phyloP scores from a whole-genome alignment of 2,888 invertebrate species.

The Vannuccia rotundouncinata region DNA sequence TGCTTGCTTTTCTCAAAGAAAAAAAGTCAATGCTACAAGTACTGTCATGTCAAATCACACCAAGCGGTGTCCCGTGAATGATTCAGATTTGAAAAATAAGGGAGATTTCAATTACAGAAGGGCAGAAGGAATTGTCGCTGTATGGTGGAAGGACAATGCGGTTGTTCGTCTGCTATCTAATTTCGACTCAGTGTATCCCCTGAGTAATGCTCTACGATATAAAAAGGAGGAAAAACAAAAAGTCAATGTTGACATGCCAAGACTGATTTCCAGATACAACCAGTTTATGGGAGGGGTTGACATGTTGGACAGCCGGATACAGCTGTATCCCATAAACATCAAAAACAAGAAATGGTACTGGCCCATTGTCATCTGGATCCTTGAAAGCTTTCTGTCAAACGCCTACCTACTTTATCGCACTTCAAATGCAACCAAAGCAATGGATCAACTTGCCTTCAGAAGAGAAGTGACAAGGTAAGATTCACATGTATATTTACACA shows the following conservation, averaged over 20 bases:
- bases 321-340: conserved; percentile 14
- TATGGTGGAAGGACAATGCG: conserved; percentile 10
- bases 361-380: conserved; percentile 11
- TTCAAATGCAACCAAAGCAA: not conserved
- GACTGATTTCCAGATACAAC: conserved; percentile 38
- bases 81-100: not conserved
- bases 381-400: conserved; percentile 14
- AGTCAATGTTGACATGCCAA: conserved; percentile 30
- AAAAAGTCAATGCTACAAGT: conserved; percentile 8
- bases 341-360: conserved; percentile 27
- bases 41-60: not conserved
- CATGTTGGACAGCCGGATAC: conserved; percentile 34
- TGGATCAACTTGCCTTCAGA: conserved; percentile 30
- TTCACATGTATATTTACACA: not conserved
- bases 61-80: not conserved
- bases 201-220: conserved; percentile 4
- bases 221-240: not conserved
- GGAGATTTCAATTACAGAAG: not conserved
- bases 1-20: not conserved
- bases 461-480: not conserved
- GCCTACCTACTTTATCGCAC: not conserved
- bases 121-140: conserved; percentile 6
- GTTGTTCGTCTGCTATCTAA: conserved; percentile 2
- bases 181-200: conserved; percentile 25
- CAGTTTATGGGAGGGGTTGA: conserved; percentile 39